Evolutionary conservation across 2,113 vertebrate genomes (phyloP), one percentile per base, ranked within the genome.

Genomic region (Recurvirostra avosetta): DNA sequence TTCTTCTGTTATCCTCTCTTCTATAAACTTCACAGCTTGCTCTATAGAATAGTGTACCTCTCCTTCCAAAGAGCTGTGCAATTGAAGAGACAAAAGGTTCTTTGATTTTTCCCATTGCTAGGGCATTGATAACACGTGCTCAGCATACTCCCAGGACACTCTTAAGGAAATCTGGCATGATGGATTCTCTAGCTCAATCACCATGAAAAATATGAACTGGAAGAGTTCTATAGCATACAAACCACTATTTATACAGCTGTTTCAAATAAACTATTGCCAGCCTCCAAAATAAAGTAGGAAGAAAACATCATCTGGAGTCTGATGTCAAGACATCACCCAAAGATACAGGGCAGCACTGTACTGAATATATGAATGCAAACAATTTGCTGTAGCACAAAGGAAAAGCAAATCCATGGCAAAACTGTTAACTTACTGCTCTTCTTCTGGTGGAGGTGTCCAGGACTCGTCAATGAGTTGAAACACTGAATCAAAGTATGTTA

Each of bases 401-500:
- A 43, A 80, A 90, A 85, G 19, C 17, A 81, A 53, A 38, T 8
- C 11, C 55, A 52, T 1, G 25, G 71, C 41, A 74, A 76, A 96
- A 78, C 53, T 34, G 43, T 59, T 30, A 52, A 99, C 99, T 99
- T 98, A 99, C 99, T 99, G 99, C 59, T 99, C 98, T 77, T 98
- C 99, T 88, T 99, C 98, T 41, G 98, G 94, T 27, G 99, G 99
- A 30, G 99, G 99, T 4, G 95, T 98, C 99, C 99, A 99, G 75
- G 98, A 98, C 94, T 98, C 98, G 95, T 99, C 99, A 27, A 99
- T 98, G 70, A 99, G 98, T 93, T 99, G 98, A 96, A 99, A 99
- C 88, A 99, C 97, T 55, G 99, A 99, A 97, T 99, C 99, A 66
- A 99, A 99, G 97, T 99, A 99, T 89, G 98, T 98, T 58, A 99